phyloP scores from a whole-genome alignment of 2,888 invertebrate species.

The Meliscaeva auricollis region DNA sequence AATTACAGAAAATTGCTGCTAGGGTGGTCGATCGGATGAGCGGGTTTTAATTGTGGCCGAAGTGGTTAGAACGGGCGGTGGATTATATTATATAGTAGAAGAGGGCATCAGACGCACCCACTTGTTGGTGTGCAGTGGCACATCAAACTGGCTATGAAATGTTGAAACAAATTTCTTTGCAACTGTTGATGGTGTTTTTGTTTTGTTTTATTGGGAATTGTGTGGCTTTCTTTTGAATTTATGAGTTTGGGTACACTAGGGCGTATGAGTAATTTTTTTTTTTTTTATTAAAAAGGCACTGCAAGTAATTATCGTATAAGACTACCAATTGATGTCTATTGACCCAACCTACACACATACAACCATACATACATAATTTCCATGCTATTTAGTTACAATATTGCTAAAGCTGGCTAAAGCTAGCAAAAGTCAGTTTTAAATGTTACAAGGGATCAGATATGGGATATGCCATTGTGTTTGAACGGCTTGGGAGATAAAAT shows the following conservation, averaged over 20 bases:
- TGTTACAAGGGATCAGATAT: neutral
- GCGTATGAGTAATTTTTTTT: constrained; percentile 28
- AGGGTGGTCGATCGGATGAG: constrained; percentile 40
- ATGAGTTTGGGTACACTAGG: constrained; percentile 6
- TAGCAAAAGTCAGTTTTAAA: neutral
- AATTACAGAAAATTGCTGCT: constrained; percentile 69
- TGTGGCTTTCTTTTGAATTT: neutral
- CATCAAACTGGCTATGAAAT: constrained; percentile 39
- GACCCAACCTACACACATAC: neutral
- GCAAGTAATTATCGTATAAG: neutral
- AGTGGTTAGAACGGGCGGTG: neutral
- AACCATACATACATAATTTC: neutral
- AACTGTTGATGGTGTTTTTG: neutral
- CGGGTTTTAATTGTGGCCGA: constrained; percentile 43
- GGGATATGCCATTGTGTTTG: neutral
- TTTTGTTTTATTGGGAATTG: neutral
- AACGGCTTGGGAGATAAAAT: constrained; percentile 8
- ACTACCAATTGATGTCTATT: constrained; percentile 1
- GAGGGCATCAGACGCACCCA: constrained; percentile 42
- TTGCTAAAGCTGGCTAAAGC: neutral
- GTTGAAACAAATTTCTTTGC: constrained; percentile 21
- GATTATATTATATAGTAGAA: neutral
- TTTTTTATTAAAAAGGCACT: neutral
- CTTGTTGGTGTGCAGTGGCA: constrained; percentile 54
- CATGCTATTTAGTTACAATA: neutral